These are phyloP conservation scores for Catharus ustulatus DNA, from an alignment of 2,797 vertebrate genomes.

Conservation along the genomic window DNA sequence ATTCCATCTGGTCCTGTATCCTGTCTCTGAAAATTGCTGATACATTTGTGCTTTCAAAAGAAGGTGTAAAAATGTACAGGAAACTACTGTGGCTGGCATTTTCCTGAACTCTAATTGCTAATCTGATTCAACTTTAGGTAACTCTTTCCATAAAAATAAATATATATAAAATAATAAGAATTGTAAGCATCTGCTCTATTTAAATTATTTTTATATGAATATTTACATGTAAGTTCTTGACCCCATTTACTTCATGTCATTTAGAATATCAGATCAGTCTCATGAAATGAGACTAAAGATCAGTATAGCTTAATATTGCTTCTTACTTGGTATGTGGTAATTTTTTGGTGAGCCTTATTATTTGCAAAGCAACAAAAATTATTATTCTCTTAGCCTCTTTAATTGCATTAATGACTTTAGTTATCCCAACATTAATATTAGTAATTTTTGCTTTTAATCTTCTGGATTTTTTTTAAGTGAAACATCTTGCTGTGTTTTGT, in stretches of 20 bases:
- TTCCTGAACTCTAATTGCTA: not conserved
- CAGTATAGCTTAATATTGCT: not conserved
- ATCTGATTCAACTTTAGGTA: not conserved
- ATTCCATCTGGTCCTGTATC: slow-evolving; percentile 16
- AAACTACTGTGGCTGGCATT: slow-evolving; percentile 11
- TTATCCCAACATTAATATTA: not conserved
- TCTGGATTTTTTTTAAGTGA: not conserved
- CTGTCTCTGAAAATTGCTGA: not conserved
- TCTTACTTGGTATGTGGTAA: not conserved
- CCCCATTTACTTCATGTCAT: not conserved
- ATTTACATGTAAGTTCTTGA: not conserved
- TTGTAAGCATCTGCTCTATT: not conserved
- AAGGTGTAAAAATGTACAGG: slow-evolving; percentile 19
- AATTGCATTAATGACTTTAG: not conserved
- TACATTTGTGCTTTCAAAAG: slow-evolving; percentile 25
- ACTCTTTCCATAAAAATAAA: not conserved
- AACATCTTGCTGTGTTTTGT: not conserved
- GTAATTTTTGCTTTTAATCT: not conserved
- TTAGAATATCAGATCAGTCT: not conserved
- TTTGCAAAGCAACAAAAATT: not conserved
- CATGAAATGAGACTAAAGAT: not conserved
- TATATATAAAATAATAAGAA: not conserved
- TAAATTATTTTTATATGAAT: not conserved
- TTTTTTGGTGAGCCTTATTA: not conserved
- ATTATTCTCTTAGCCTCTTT: not conserved